These are phyloP conservation scores for Cassiopea xamachana DNA, from an alignment of 30 jellyfish, hydroid and myxozoan species.

Conservation along the genomic window DNA sequence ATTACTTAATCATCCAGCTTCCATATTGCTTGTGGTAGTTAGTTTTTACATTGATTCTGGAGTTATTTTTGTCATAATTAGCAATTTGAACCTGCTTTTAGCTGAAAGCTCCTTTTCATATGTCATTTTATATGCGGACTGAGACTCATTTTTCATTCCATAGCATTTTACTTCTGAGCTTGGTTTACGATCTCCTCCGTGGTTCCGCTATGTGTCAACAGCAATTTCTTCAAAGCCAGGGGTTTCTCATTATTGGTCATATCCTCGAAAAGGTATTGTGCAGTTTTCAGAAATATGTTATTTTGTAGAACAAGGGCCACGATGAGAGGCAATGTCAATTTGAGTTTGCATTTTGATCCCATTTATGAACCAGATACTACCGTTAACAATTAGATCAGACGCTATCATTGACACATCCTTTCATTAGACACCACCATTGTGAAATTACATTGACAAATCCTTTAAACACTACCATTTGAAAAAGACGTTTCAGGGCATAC, in stretches of 20 bases:
- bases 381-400: no score
- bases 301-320: no score
- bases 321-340: neutral
- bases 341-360: neutral
- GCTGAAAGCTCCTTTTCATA: neutral
- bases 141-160: neutral
- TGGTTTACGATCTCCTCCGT: conserved; percentile 90
- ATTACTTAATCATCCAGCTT: no score
- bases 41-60: no score
- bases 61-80: no score
- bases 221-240: conserved; percentile 92
- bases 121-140: neutral
- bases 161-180: conserved; percentile 82
- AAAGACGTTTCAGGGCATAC: no score
- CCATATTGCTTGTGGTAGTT: no score
- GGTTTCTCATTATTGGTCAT: conserved; percentile 92
- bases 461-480: no score
- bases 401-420: no score
- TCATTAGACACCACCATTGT: no score
- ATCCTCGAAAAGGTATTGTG: conserved; percentile 70
- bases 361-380: no score
- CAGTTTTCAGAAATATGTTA: neutral
- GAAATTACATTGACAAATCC: no score
- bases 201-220: conserved; percentile 96
- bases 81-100: neutral